A percentile compares a stretch with the other conserved stretches of the same genome.
These are phyloP conservation scores for Oryzias dopingdopingensis DNA, from an alignment of 2,797 vertebrate genomes.

Conservation along the genomic window DNA sequence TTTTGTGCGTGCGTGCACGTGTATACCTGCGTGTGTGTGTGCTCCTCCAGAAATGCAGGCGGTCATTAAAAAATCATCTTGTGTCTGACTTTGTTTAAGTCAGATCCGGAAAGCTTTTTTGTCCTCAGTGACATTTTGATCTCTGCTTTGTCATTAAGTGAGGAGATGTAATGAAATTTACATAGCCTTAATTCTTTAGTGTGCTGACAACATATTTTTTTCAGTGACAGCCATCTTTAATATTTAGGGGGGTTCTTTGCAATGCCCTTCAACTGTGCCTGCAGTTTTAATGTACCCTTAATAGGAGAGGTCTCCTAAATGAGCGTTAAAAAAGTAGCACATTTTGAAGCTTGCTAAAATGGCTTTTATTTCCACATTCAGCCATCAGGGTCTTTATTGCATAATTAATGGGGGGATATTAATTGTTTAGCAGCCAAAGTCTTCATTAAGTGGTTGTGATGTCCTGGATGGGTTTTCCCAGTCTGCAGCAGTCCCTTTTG, in stretches of 20 bases:
- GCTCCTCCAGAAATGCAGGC: constrained; percentile 13
- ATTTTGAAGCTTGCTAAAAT: constrained; percentile 72
- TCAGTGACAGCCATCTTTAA: constrained; percentile 78
- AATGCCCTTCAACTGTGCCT: constrained; percentile 80
- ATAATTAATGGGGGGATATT: constrained; percentile 77
- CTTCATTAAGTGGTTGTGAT: constrained; percentile 69
- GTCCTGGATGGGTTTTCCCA: constrained; percentile 48
- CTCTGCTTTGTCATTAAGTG: constrained; percentile 73
- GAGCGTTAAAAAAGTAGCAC: constrained; percentile 74
- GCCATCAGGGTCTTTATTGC: constrained; percentile 69
- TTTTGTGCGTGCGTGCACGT: constrained; percentile 2
- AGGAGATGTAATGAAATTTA: constrained; percentile 75
- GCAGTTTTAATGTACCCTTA: constrained; percentile 81
- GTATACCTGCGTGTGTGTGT: constrained; percentile 7
- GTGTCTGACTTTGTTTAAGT: constrained; percentile 74
- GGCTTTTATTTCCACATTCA: constrained; percentile 74
- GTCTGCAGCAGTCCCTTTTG: constrained; percentile 43
- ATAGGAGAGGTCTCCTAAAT: constrained; percentile 76
- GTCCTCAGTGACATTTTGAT: constrained; percentile 75
- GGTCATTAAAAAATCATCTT: constrained; percentile 71
- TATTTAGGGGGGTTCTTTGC: constrained; percentile 79
- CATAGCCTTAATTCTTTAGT: constrained; percentile 73
- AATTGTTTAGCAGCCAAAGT: constrained; percentile 76
- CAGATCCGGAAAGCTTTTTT: constrained; percentile 66
- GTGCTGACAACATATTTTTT: constrained; percentile 78